Base-by-base conservation (phyloP, 2,113 vertebrate species). In the Urocynchramus pylzowi region DNA sequence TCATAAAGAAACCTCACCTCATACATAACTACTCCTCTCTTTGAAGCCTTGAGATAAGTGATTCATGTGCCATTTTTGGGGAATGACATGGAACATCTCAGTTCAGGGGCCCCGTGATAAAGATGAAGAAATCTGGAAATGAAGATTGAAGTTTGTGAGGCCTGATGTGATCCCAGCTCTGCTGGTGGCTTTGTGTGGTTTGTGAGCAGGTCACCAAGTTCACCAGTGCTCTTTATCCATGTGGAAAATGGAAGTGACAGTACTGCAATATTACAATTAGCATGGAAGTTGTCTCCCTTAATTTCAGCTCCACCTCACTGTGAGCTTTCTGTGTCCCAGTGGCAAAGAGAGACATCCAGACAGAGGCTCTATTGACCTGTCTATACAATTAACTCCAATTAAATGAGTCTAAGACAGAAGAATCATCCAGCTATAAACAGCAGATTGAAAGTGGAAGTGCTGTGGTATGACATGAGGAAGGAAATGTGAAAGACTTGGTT, bases 261-360 rank as follows among this genome's bases (percentile, higher is more conserved):
- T 17, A 12, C 31, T 61, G 50, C 31, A 39, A 11, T 45, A 3
- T 70, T 27, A 10, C 26, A 30, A 26, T 54, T 44, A 49, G 4
- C 0, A 0, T 47, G 80, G 45, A 53, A 54, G 37, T 56, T 1
- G 0, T n/a, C 30, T 93, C 30, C 56, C 27, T 24, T 35, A 70
- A 39, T 53, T 71, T 82, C 61, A 71, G 47, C 54, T 73, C 41
- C 45, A 70, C 57, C 39, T 90, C 0, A 0, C 42, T 52, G 6
- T 11, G 50, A 61, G 12, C 14, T 65, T 80, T 45, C 50, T 26
- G 10, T 70, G 52, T 67, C 60, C 31, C 19, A 4, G 11, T 79
- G 88, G 45, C 64, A 80, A 22, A 84, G 77, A 27, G 65, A 59
- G 17, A 14, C 1, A 4, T 75, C 18, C 67, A 76, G 60, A 20